Evolutionary conservation across 1,140 invertebrate genomes (phyloP).

Genomic region (Bacillus rossius): DNA sequence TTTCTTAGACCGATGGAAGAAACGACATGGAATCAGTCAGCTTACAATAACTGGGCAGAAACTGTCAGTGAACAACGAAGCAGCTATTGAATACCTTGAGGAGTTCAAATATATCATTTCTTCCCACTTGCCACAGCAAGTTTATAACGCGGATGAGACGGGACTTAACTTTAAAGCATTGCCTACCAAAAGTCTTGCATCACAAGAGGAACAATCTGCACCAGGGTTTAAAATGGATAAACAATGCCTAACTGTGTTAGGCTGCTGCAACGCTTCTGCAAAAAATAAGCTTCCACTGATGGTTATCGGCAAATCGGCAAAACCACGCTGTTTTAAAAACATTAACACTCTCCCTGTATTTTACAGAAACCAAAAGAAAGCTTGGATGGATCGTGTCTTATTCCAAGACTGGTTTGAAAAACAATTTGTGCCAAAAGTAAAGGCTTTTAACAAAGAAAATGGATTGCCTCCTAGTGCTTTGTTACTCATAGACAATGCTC

Average conservation of each 20-base stretch:
- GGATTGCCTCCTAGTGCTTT: slow-evolving; percentile 18
- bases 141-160: slow-evolving; percentile 42
- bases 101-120: neutral
- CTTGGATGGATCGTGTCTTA: slow-evolving; percentile 22
- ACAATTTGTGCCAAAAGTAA: slow-evolving; percentile 30
- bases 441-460: slow-evolving; percentile 15
- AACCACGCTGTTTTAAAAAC: too few species aligned
- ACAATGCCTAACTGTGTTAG: slow-evolving; percentile 17
- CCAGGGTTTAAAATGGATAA: slow-evolving; percentile 30
- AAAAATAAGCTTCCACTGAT: too few species aligned
- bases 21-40: slow-evolving; percentile 31
- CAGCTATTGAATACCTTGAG: slow-evolving; percentile 10
- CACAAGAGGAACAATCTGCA: slow-evolving; percentile 27
- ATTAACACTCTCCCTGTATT: too few species aligned
- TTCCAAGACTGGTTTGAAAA: slow-evolving; percentile 37
- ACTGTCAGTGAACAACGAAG: slow-evolving; percentile 24
- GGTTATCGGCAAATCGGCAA: too few species aligned
- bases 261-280: neutral
- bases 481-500: slow-evolving; percentile 21
- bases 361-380: too few species aligned
- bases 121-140: slow-evolving; percentile 25
- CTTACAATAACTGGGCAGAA: slow-evolving; percentile 35
- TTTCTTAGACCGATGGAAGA: slow-evolving; percentile 30
- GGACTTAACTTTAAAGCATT: slow-evolving; percentile 37
- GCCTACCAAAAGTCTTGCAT: slow-evolving; percentile 34